Percentiles rank a stretch among this genome's conserved stretches.
These are phyloP conservation scores for Sternotherus odoratus DNA, from an alignment of 2,797 vertebrate species.

Conservation along the genomic window DNA sequence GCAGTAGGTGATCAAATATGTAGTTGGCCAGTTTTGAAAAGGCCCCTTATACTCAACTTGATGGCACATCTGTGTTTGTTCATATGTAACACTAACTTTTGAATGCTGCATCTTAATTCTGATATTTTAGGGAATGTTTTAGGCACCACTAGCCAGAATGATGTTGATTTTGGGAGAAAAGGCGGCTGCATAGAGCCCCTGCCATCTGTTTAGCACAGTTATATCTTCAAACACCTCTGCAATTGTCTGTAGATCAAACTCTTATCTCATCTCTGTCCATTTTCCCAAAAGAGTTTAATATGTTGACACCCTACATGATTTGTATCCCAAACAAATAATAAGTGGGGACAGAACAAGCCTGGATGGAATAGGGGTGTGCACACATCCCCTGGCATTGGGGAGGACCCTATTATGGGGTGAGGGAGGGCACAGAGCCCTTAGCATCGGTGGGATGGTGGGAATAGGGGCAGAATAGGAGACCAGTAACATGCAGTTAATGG, in stretches of 20 bases:
- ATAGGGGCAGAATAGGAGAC: background rate
- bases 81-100: background rate
- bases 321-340: background rate
- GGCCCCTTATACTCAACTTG: background rate
- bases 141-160: background rate
- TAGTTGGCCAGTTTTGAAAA: background rate
- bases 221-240: background rate
- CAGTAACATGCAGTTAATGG: background rate
- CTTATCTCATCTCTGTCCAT: background rate
- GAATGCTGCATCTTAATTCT: background rate
- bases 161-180: background rate
- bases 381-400: background rate
- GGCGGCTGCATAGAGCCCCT: background rate
- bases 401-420: background rate
- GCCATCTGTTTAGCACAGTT: background rate
- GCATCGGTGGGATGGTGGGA: background rate
- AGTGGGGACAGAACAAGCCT: background rate
- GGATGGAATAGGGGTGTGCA: background rate
- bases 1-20: background rate
- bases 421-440: background rate
- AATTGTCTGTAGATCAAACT: background rate
- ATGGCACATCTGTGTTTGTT: background rate
- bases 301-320: background rate
- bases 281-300: background rate
- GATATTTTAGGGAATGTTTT: background rate